These are phyloP conservation scores for Gouania willdenowi DNA, from an alignment of 2,797 vertebrate species.

Conservation along the genomic window DNA sequence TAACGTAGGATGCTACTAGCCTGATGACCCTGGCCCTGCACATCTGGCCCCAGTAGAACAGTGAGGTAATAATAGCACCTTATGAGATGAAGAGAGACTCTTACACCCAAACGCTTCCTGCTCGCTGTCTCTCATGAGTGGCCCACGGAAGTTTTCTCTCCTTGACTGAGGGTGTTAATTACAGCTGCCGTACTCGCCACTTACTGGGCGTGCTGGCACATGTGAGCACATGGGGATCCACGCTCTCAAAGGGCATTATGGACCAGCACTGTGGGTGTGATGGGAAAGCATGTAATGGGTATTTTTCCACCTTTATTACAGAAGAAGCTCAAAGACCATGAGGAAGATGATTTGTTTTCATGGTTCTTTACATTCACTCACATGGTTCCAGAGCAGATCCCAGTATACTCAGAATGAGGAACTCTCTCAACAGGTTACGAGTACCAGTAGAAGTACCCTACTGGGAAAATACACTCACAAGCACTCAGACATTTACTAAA, in stretches of 20 bases:
- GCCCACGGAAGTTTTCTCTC: constrained; percentile 70
- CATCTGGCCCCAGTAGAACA: constrained; percentile 77
- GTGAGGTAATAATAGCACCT: constrained; percentile 72
- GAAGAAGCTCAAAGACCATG: no score
- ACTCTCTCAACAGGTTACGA: no score
- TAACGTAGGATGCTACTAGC: constrained; percentile 42
- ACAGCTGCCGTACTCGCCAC: constrained; percentile 63
- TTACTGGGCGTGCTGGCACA: constrained; percentile 70
- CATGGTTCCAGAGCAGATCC: no score
- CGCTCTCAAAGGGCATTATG: constrained; percentile 61
- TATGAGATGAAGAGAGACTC: constrained; percentile 62
- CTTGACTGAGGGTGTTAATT: constrained; percentile 73
- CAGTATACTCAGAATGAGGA: no score
- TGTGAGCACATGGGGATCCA: constrained; percentile 62
- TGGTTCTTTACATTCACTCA: no score
- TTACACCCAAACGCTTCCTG: constrained; percentile 70
- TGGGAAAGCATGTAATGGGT: constrained; percentile 31
- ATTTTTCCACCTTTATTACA: constrained; percentile 42
- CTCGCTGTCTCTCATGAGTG: constrained; percentile 55
- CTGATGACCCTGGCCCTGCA: constrained; percentile 66
- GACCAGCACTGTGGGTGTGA: constrained; percentile 36
- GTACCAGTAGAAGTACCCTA: no score
- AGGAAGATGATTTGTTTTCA: no score
- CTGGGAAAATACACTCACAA: no score
- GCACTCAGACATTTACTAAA: no score